Conservation (phyloP, 2,888 invertebrate genomes). For the Diarsia rubi region DNA sequence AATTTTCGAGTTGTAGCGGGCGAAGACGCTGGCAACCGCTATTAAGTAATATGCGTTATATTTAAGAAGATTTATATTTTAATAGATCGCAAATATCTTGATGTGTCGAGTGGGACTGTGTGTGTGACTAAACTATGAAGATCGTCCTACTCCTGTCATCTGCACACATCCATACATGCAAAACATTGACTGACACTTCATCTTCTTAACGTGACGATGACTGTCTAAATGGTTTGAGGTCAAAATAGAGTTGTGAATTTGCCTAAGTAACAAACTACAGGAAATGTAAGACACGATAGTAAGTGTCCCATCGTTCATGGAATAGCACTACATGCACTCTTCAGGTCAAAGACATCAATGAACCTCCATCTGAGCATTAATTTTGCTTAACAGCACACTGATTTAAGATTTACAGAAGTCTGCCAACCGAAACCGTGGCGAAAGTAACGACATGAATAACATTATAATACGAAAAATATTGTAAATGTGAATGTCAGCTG, state of each 20-base stretch:
- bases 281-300: not conserved
- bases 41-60: not conserved
- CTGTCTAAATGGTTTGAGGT: not conserved
- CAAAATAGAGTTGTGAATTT: not conserved
- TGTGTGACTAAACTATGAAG: not conserved
- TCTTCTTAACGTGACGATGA: not conserved
- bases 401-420: not conserved
- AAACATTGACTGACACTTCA: not conserved
- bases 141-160: too few relatives aligned
- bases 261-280: not conserved
- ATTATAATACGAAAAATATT: conserved; percentile 28
- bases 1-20: too few relatives aligned
- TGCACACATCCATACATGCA: not conserved
- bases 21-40: too few relatives aligned
- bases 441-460: conserved; percentile 28
- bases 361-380: not conserved
- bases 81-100: not conserved
- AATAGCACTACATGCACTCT: not conserved
- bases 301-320: not conserved
- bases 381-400: not conserved
- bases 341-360: not conserved
- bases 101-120: not conserved
- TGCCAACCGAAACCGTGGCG: not conserved
- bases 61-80: not conserved
- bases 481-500: conserved; percentile 28